phyloP scores from a whole-genome alignment of 2,797 vertebrate genomes.

The Aldrovandia affinis region DNA sequence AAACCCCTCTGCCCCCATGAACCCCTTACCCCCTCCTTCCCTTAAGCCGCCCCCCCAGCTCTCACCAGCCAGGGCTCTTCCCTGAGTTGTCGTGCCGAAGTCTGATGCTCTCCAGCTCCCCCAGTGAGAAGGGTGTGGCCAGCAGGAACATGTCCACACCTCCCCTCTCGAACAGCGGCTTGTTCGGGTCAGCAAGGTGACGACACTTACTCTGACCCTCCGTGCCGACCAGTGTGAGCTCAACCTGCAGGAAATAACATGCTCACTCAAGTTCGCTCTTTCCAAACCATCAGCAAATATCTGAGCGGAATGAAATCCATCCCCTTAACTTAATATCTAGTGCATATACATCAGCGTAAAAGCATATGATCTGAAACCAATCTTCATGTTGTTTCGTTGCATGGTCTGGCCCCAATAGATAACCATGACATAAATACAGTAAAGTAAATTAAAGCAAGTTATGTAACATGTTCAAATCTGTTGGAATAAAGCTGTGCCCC shows the following conservation, averaged over 20 bases:
- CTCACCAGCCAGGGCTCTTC: slow-evolving; percentile 74
- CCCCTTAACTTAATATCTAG: background rate
- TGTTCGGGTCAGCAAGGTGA: slow-evolving; percentile 73
- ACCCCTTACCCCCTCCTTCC: too few species aligned
- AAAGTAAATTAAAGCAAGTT: too few species aligned
- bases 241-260: slow-evolving; percentile 61
- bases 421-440: background rate
- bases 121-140: slow-evolving; percentile 70
- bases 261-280: background rate
- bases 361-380: background rate
- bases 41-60: background rate
- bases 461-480: too few species aligned
- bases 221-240: slow-evolving; percentile 70
- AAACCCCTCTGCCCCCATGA: background rate
- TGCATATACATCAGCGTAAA: too few species aligned
- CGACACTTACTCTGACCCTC: slow-evolving; percentile 73
- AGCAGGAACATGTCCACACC: slow-evolving; percentile 81
- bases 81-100: slow-evolving; percentile 83
- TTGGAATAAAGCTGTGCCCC: background rate
- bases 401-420: background rate
- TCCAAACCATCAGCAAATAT: background rate
- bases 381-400: background rate
- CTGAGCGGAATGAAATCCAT: background rate
- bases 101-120: slow-evolving; percentile 72
- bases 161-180: slow-evolving; percentile 76